These are phyloP conservation scores for Emydoidea blandingii DNA, from an alignment of 2,797 vertebrate genomes.

Conservation along the genomic window DNA sequence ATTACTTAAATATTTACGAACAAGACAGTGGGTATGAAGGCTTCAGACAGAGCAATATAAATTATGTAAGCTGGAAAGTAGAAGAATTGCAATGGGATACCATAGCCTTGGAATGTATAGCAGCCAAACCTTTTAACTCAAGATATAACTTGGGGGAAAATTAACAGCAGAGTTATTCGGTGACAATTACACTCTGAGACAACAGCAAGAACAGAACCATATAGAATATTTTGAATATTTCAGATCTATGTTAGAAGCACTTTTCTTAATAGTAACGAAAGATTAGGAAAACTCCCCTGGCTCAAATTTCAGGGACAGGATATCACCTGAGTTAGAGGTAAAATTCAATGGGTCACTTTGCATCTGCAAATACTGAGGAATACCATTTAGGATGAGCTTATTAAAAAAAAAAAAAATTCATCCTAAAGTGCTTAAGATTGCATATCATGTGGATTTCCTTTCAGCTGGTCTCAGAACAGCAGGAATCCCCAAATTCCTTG, in stretches of 20 bases:
- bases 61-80: slow-evolving; percentile 65
- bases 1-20: slow-evolving; percentile 73
- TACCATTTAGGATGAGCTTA: slow-evolving; percentile 18
- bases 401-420: neutral
- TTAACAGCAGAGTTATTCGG: slow-evolving; percentile 64
- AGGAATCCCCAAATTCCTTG: neutral
- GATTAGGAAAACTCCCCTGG: neutral
- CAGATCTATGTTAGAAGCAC: slow-evolving; percentile 8
- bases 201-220: slow-evolving; percentile 30
- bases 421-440: neutral
- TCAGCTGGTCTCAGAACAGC: neutral
- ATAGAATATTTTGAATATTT: slow-evolving; percentile 66
- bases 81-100: slow-evolving; percentile 47
- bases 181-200: slow-evolving; percentile 52
- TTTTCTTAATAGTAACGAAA: slow-evolving; percentile 15
- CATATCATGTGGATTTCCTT: slow-evolving; percentile 1
- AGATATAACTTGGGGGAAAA: slow-evolving; percentile 55
- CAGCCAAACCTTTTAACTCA: slow-evolving; percentile 65
- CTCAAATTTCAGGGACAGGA: slow-evolving; percentile 7
- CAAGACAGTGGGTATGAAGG: slow-evolving; percentile 61
- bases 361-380: neutral
- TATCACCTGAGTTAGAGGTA: slow-evolving; percentile 8
- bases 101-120: slow-evolving; percentile 65
- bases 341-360: slow-evolving; percentile 22
- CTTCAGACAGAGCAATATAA: slow-evolving; percentile 71